These are phyloP conservation scores for Natrix natrix DNA, from an alignment of 2,797 vertebrate genomes.

Conservation along the genomic window DNA sequence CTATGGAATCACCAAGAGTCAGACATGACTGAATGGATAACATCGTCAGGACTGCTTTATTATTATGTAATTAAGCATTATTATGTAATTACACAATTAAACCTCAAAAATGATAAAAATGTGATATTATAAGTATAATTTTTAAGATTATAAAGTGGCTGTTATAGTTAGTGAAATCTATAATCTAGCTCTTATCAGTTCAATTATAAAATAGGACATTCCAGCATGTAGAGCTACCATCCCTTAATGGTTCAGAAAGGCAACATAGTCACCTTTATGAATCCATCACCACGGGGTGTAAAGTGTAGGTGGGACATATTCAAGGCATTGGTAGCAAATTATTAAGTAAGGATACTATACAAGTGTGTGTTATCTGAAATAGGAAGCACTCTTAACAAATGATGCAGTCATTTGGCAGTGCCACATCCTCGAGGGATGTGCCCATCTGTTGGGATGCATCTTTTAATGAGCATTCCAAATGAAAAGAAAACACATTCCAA, in stretches of 20 bases:
- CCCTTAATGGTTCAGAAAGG: not conserved
- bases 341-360: not conserved
- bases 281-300: not conserved
- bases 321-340: not conserved
- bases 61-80: slow-evolving; percentile 12
- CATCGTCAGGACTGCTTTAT: not conserved
- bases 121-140: not conserved
- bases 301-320: not conserved
- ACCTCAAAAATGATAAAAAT: not conserved
- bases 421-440: not conserved
- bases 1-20: not conserved
- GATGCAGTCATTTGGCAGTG: not conserved
- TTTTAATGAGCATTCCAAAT: not conserved
- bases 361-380: not conserved
- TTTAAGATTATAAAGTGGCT: not conserved
- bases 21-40: not conserved
- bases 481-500: not conserved
- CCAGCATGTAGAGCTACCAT: not conserved
- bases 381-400: not conserved
- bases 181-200: not conserved
- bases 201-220: not conserved
- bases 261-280: not conserved
- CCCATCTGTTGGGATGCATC: not conserved
- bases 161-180: not conserved
- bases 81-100: slow-evolving; percentile 10